Conservation (phyloP, 2,797 vertebrate genomes). For the Pachyuromys duprasi region DNA sequence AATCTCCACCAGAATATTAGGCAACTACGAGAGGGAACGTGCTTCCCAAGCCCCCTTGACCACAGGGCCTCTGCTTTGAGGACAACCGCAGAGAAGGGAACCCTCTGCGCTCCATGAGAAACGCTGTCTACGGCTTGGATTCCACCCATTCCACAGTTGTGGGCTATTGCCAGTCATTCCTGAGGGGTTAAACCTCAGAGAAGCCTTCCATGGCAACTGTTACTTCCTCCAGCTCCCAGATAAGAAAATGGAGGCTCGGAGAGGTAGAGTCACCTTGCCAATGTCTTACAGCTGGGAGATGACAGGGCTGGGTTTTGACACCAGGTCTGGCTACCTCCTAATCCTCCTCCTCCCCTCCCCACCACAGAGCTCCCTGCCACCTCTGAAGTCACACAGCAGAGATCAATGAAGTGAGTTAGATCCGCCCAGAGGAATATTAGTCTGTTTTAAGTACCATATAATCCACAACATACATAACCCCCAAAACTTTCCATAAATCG, state of each 20-base stretch:
- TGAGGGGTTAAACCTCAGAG: not conserved
- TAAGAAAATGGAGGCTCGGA: not conserved
- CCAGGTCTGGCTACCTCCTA: not conserved
- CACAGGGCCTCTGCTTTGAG: not conserved
- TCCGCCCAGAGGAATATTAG: not conserved
- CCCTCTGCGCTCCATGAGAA: not conserved
- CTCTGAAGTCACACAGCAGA: not conserved
- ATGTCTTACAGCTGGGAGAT: not conserved
- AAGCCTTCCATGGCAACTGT: not conserved
- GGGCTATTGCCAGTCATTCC: not conserved
- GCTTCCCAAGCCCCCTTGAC: not conserved
- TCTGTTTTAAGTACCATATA: not conserved
- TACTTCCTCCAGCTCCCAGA: not conserved
- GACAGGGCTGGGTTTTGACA: not conserved
- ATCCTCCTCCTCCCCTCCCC: not conserved
- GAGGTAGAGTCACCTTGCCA: not conserved
- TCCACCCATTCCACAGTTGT: not conserved
- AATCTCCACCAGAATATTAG: not conserved
- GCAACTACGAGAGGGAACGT: not conserved
- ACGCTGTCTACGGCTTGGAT: not conserved
- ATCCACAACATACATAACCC: not conserved
- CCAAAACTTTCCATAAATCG: not conserved
- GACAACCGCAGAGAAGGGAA: not conserved
- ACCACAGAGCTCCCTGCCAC: not conserved
- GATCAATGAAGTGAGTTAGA: not conserved